phyloP scores from a whole-genome alignment of 1,140 invertebrate genomes.

The Aphis craccivora region DNA sequence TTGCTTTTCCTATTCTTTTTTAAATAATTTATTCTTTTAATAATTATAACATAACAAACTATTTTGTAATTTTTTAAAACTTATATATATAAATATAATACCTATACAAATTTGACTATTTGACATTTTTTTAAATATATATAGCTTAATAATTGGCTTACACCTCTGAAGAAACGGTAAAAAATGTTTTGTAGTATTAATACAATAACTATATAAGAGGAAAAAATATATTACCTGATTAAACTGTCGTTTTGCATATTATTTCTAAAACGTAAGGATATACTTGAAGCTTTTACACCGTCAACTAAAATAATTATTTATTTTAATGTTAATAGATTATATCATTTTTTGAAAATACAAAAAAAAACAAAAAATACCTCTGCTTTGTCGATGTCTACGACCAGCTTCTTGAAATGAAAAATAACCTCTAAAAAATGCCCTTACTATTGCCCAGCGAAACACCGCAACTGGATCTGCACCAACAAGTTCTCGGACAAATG shows the following conservation, averaged over 20 bases:
- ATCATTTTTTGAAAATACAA: neutral
- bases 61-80: neutral
- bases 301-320: constrained; percentile 42
- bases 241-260: constrained; percentile 77
- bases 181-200: neutral
- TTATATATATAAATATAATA: neutral
- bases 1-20: neutral
- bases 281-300: constrained; percentile 53
- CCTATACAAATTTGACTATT: neutral
- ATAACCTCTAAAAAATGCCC: constrained; percentile 89
- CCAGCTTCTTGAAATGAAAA: constrained; percentile 91
- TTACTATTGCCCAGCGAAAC: constrained; percentile 91
- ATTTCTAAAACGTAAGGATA: constrained; percentile 67
- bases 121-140: neutral
- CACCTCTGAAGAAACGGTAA: neutral
- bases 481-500: constrained; percentile 92
- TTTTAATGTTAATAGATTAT: constrained; percentile 5
- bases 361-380: constrained; percentile 64
- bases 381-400: constrained; percentile 72
- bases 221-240: constrained; percentile 69
- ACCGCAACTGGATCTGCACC: constrained; percentile 94
- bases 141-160: neutral
- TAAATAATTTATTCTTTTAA: neutral
- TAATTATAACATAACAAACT: neutral
- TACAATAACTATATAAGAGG: neutral